Evolutionary conservation across 2,888 invertebrate genomes (phyloP).

Genomic region (Chrysodeixis includens): DNA sequence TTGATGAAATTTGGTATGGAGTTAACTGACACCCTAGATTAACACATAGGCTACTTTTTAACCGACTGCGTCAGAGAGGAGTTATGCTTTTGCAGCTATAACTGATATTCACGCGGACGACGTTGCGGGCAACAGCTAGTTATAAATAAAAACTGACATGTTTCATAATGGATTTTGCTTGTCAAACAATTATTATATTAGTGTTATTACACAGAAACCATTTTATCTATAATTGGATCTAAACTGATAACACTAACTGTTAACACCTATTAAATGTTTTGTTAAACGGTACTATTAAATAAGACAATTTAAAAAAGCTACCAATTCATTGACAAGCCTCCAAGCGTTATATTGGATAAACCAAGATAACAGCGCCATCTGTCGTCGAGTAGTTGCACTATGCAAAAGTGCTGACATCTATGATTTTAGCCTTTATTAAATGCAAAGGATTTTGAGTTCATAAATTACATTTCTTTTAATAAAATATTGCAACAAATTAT

Average conservation of each 20-base stretch:
- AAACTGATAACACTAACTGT: slow-evolving; percentile 31
- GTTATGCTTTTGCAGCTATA: no score
- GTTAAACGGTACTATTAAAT: slow-evolving; percentile 4
- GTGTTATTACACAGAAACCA: slow-evolving; percentile 24
- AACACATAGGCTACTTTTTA: no score
- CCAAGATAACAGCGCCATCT: slow-evolving; percentile 52
- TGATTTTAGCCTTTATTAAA: background rate
- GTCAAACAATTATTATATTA: slow-evolving; percentile 7
- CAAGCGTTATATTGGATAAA: slow-evolving; percentile 33
- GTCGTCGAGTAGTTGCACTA: slow-evolving; percentile 46
- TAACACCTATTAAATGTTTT: slow-evolving; percentile 17
- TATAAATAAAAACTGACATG: background rate
- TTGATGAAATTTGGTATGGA: no score
- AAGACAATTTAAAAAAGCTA: background rate
- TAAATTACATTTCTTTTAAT: background rate
- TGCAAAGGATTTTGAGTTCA: background rate
- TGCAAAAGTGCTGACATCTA: slow-evolving; percentile 16
- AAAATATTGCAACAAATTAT: background rate
- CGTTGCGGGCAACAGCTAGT: background rate
- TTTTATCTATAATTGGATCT: slow-evolving; percentile 34
- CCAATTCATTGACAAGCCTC: slow-evolving; percentile 32
- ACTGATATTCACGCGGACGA: no score
- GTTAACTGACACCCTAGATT: no score
- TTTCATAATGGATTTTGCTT: background rate
- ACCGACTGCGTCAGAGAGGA: no score